Percentiles rank a stretch among this genome's conserved stretches.
phyloP scores from a whole-genome alignment of 1,140 invertebrate genomes.

The Littorina saxatilis region DNA sequence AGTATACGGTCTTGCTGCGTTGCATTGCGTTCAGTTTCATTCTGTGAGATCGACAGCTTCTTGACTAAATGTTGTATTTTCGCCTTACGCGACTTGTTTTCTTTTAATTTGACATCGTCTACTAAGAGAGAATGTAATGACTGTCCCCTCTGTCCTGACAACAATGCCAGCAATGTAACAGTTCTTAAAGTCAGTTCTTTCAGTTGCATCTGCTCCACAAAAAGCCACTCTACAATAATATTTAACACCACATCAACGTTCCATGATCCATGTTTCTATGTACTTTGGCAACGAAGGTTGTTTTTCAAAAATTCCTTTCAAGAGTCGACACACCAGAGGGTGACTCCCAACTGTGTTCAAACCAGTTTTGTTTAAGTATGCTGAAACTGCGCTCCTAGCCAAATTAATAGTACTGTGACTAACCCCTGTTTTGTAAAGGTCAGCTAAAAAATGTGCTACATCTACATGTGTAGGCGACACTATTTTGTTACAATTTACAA shows the following conservation, averaged over 20 bases:
- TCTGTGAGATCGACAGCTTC: no score
- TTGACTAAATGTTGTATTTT: no score
- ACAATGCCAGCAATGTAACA: background rate
- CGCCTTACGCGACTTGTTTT: no score
- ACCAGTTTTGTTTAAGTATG: background rate
- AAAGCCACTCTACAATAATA: background rate
- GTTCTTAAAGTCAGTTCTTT: background rate
- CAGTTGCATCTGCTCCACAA: background rate
- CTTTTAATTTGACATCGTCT: background rate
- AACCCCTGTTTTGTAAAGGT: background rate
- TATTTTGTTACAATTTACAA: background rate
- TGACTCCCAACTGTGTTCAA: background rate
- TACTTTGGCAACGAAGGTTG: background rate
- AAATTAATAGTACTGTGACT: background rate
- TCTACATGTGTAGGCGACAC: background rate
- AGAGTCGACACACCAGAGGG: background rate
- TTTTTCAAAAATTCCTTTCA: background rate
- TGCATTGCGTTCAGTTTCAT: no score
- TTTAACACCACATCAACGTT: background rate
- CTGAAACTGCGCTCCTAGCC: background rate
- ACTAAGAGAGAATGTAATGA: background rate
- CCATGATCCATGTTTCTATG: background rate
- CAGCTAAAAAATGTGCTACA: background rate
- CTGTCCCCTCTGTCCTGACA: constrained; percentile 14
- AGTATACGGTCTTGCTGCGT: no score